A percentile compares a stretch with the other conserved stretches of the same genome.
phyloP scores from a whole-genome alignment of 2,797 vertebrate species.

The Botia kubotai region DNA sequence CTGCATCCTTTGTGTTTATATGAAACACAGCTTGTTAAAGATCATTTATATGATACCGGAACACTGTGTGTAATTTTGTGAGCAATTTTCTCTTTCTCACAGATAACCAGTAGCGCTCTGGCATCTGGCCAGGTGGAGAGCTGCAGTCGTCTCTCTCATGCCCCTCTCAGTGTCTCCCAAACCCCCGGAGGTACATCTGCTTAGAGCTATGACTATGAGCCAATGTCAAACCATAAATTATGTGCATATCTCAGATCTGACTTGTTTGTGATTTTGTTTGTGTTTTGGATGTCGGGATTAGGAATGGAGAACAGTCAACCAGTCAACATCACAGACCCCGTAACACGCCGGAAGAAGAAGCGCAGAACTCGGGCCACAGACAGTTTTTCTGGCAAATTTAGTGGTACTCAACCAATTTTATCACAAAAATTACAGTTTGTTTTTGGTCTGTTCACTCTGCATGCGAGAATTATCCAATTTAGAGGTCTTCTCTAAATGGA shows the following conservation, averaged over 20 bases:
- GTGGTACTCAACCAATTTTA: conserved; percentile 75
- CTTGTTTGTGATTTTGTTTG: background rate
- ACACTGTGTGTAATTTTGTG: conserved; percentile 11
- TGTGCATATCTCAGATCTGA: background rate
- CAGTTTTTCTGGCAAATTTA: conserved; percentile 87
- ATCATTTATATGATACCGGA: background rate
- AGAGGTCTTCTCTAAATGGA: too few species aligned
- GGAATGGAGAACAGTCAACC: conserved; percentile 89
- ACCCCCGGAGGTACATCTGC: conserved; percentile 66
- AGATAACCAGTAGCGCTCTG: conserved; percentile 66
- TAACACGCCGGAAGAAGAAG: conserved; percentile 91
- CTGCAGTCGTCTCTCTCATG: conserved; percentile 59
- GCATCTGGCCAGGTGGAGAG: conserved; percentile 72
- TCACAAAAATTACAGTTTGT: background rate
- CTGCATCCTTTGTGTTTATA: conserved; percentile 38
- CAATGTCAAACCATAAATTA: background rate
- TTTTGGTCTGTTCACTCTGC: background rate
- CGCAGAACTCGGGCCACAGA: conserved; percentile 85
- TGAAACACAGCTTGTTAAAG: conserved; percentile 1
- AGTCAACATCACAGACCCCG: conserved; percentile 83
- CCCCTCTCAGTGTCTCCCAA: conserved; percentile 60
- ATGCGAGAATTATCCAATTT: background rate
- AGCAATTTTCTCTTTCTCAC: conserved; percentile 29
- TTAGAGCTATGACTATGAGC: background rate
- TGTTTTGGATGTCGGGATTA: conserved; percentile 62